Base-by-base conservation (phyloP, 2,113 vertebrate species). In the Bucco capensis region DNA sequence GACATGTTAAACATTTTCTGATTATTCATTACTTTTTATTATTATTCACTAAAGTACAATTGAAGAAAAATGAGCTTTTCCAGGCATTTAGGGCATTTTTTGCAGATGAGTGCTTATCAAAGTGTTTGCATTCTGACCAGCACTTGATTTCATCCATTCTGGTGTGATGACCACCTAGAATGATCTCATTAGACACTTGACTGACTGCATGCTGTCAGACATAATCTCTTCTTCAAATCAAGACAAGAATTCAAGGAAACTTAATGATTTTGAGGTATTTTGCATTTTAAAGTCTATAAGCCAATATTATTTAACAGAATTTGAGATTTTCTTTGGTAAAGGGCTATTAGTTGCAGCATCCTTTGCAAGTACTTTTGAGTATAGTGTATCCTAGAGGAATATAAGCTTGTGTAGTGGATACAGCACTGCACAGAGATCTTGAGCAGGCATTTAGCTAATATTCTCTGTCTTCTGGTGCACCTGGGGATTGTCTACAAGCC, bases 141-240 rank as follows among this genome's bases (percentile, higher is more conserved):
- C 2, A 4, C 80, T 84, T 33, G 30, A 31, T 86, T 93, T 90
- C 60, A 74, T 87, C 70, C 33, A 23, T 78, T 70, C 66, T 2
- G 2, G 42, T 82, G 77, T 84, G 92, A 94, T 84, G 78, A 82
- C 46, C 2, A 12, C 82, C 80, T 81, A 92, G 57, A 88, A 90
- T 82, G 46, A 84, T 92, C 73, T 86, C 80, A 78, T 93, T 90
- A 90, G 81, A 67, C 61, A 75, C 88, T 95, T 93, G 83, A 92
- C 58, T 93, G 83, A 92, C 58, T 93, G 25, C 80, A 82, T 81
- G 86, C 83, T 94, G 74, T 92, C 81, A 90, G 86, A 94, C 77
- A 90, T 84, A 93, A 33, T 28, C 4, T 3, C 37, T 46, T 71
- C 90, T 86, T 64, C 65, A 90, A 91, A 93, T 93, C 61, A 86